phyloP scores from a whole-genome alignment of 2,797 vertebrate species.

The Argya squamiceps region DNA sequence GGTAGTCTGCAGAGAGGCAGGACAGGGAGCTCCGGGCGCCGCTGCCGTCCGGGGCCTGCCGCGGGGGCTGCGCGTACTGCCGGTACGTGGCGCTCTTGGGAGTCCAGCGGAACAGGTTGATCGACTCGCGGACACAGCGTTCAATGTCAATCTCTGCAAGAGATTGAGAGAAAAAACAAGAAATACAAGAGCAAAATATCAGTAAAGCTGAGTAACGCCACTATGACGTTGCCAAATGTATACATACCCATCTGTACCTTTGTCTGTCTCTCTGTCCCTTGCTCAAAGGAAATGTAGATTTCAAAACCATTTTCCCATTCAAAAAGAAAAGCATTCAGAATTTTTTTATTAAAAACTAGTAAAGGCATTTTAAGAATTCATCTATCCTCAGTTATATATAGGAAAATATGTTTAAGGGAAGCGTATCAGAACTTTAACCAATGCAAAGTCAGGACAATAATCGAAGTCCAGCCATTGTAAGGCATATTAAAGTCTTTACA shows the following conservation, averaged over 20 bases:
- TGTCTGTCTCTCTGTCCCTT: too few relatives aligned
- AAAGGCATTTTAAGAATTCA: neutral
- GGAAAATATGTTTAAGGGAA: neutral
- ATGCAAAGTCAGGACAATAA: neutral
- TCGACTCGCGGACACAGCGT: constrained; percentile 95
- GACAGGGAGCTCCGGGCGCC: constrained; percentile 71
- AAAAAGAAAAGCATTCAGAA: neutral
- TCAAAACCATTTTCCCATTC: neutral
- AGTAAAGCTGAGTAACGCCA: neutral
- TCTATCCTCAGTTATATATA: neutral
- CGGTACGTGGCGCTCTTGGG: constrained; percentile 93
- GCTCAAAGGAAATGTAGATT: neutral
- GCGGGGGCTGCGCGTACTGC: constrained; percentile 89
- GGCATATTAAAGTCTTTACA: neutral
- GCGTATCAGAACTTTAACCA: neutral
- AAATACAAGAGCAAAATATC: neutral
- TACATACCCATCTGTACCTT: neutral
- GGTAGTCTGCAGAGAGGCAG: constrained; percentile 86
- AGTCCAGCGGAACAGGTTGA: constrained; percentile 95
- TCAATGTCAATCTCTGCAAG: constrained; percentile 95
- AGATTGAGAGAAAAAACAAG: neutral
- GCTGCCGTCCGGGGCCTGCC: constrained; percentile 70
- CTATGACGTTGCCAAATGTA: neutral
- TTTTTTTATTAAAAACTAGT: neutral
- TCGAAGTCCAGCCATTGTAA: fast-evolving